These are phyloP conservation scores for Hemithea aestivaria DNA, from an alignment of 2,888 invertebrate species.

Conservation along the genomic window DNA sequence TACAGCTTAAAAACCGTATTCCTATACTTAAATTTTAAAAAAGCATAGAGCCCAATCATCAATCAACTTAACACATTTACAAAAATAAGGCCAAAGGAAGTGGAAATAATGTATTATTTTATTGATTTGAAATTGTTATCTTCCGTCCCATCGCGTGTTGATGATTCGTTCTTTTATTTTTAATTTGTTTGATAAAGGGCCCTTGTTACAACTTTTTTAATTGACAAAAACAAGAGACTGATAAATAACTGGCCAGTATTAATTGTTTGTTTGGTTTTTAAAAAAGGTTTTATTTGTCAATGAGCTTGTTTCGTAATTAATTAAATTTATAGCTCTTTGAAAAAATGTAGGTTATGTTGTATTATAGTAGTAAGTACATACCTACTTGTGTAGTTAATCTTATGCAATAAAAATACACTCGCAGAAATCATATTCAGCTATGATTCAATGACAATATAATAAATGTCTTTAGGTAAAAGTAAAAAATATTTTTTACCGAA, in stretches of 20 bases:
- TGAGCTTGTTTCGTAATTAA: slow-evolving; percentile 11
- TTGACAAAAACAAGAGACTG: slow-evolving; percentile 29
- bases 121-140: slow-evolving; percentile 70
- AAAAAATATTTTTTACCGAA: too few species aligned
- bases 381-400: too few species aligned
- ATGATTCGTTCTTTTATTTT: slow-evolving; percentile 58
- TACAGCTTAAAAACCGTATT: too few species aligned
- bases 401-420: too few species aligned
- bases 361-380: too few species aligned
- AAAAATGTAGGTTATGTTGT: too few species aligned
- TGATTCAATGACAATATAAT: too few species aligned
- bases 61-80: slow-evolving; percentile 71
- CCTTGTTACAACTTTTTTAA: slow-evolving; percentile 44
- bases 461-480: too few species aligned
- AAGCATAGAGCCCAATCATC: slow-evolving; percentile 49
- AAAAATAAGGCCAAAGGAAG: slow-evolving; percentile 58
- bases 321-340: too few species aligned
- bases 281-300: neutral
- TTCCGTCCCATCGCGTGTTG: slow-evolving; percentile 62
- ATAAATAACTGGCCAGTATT: too few species aligned
- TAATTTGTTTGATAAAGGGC: slow-evolving; percentile 45
- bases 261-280: slow-evolving; percentile 17
- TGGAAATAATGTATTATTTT: slow-evolving; percentile 72
- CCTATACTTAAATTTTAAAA: too few species aligned
- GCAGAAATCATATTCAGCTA: too few species aligned